Base-by-base conservation (phyloP, 2,888 invertebrate species). In the Bimastos eiseni region DNA sequence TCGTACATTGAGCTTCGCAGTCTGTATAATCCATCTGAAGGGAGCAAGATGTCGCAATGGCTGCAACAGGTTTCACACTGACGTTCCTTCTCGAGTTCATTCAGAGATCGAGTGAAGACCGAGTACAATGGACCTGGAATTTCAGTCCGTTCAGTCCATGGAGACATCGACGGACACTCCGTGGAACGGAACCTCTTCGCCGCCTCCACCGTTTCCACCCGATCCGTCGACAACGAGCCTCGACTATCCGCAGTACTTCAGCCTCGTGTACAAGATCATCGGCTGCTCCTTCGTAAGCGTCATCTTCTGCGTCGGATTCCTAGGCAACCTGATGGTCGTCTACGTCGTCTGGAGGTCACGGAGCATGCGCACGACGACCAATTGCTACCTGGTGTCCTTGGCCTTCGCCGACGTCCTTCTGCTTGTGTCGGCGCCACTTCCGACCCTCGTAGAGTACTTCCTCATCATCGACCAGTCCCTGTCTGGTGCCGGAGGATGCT, bases 361-460 rank as follows among this genome's bases (percentile, higher is more conserved):
- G 24, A 93, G 93, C 90, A 96, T 96, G 96, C 95, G 95, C 92
- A 96, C 96, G 0, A 96, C 96, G 4, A 96, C 96, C 89, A 96
- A 96, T 94, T 96, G 96, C 93, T 96, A 96, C 94, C 94, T 96
- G 89, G 96, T 96, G 86, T 96, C 96, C 88, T 93, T 96, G 92
- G 96, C 96, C 1, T 94, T 96, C 21, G 96, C 96, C 2, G 96
- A 96, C 93, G 95, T 95, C 90, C 93, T 96, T 90, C 96, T 96
- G 19, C 95, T 96, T 37, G 92, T 96, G 15, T 95, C 96, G 1
- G 96, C 96, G 8, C 95, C 96, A 19, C 93, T 95, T 6, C 95
- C 95, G 0, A 93, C 94, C 19, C 94, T 96, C 89, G 95, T 95
- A 89, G 96, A 96, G 93, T 95, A 95, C 92, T 95, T 96, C 90